These are phyloP conservation scores for Adrianichthys oophorus DNA, from an alignment of 2,797 vertebrate genomes.

Conservation along the genomic window DNA sequence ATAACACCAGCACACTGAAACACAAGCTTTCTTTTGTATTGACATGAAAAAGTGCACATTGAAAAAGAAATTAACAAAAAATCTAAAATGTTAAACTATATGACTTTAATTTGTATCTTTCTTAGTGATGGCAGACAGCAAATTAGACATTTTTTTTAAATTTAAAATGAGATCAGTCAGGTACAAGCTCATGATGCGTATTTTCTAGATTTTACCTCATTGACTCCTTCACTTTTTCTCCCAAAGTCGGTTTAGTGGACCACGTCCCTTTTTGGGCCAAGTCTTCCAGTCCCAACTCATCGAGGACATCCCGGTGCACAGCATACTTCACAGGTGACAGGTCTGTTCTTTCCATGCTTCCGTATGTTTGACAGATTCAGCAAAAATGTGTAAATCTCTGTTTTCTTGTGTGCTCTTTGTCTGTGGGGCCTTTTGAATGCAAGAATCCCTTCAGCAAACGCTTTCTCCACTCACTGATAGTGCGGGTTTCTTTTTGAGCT, in stretches of 20 bases:
- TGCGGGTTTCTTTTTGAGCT: constrained; percentile 22
- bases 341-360: constrained; percentile 26
- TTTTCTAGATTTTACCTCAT: constrained; percentile 63
- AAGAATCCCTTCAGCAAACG: constrained; percentile 7
- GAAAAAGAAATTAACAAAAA: no score
- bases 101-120: no score
- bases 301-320: constrained; percentile 72
- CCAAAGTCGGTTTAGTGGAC: constrained; percentile 40
- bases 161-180: no score
- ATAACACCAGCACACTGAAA: background rate
- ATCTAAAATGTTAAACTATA: no score
- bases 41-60: background rate
- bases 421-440: constrained; percentile 2
- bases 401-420: constrained; percentile 2
- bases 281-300: constrained; percentile 80
- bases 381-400: background rate
- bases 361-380: constrained; percentile 6
- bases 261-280: constrained; percentile 71
- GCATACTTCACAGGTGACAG: constrained; percentile 45
- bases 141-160: no score
- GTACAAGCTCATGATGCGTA: background rate
- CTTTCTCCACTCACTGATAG: constrained; percentile 22
- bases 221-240: constrained; percentile 50
- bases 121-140: no score
- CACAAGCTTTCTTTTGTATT: background rate